These are phyloP conservation scores for Atherinosoma microstoma DNA, from an alignment of 2,797 vertebrate species.

Conservation along the genomic window DNA sequence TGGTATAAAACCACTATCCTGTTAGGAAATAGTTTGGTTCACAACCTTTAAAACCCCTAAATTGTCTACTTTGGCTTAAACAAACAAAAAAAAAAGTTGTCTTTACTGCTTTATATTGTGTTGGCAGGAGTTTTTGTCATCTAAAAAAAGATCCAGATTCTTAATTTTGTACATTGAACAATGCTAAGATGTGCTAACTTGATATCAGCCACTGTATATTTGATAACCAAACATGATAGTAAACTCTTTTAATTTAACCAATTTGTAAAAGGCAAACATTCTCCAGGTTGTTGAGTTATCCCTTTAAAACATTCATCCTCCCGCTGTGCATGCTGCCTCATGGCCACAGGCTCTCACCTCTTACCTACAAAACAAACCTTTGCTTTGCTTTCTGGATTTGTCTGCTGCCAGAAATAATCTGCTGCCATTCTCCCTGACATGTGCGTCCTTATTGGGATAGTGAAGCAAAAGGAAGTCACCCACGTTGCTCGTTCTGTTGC, in stretches of 20 bases:
- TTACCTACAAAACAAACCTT: conserved; percentile 1
- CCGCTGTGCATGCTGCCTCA: not conserved
- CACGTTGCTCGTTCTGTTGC: not conserved
- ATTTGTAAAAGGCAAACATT: not conserved
- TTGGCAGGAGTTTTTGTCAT: not conserved
- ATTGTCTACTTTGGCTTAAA: too few species aligned
- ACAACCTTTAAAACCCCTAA: too few species aligned
- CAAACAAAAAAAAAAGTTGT: too few species aligned
- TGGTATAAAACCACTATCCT: too few species aligned
- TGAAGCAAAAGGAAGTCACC: not conserved
- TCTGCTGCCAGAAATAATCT: conserved; percentile 2
- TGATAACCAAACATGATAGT: not conserved
- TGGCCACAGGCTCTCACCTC: not conserved
- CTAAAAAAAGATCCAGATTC: not conserved
- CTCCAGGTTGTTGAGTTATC: not conserved
- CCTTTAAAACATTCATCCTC: conserved; percentile 2
- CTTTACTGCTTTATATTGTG: too few species aligned
- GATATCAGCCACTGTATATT: not conserved
- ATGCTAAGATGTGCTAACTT: not conserved
- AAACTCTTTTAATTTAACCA: not conserved
- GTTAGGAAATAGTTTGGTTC: too few species aligned
- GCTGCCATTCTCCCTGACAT: not conserved
- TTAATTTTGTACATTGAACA: not conserved
- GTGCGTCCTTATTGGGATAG: not conserved
- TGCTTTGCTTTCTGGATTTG: not conserved